A percentile compares a stretch with the other conserved stretches of the same genome.
Conservation (phyloP, 2,797 vertebrate species). For the Lagocephalus sceleratus region DNA sequence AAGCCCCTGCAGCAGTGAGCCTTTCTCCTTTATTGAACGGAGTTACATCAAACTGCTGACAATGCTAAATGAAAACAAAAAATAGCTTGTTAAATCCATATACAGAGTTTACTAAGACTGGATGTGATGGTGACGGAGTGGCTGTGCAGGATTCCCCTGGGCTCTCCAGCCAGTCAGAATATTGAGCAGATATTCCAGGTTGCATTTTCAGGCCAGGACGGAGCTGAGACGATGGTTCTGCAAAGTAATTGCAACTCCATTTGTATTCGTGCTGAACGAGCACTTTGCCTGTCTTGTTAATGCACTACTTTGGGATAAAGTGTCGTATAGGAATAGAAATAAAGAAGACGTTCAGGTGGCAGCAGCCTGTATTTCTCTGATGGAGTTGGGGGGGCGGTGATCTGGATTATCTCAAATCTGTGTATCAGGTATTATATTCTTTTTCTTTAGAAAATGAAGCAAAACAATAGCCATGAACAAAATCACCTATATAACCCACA, state of each 20-base stretch:
- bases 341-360: constrained; percentile 29
- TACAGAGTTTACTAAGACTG: constrained; percentile 1
- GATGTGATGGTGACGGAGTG: constrained; percentile 9
- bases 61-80: constrained; percentile 31
- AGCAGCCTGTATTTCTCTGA: constrained; percentile 28
- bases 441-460: no score
- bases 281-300: constrained; percentile 38
- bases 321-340: constrained; percentile 27
- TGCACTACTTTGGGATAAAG: constrained; percentile 18
- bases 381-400: neutral
- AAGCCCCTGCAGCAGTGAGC: constrained; percentile 6
- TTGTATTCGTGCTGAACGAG: constrained; percentile 45
- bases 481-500: no score
- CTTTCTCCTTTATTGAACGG: constrained; percentile 15
- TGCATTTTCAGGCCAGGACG: constrained; percentile 17
- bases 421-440: neutral
- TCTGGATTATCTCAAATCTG: neutral
- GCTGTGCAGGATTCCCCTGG: constrained; percentile 3
- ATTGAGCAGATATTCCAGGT: constrained; percentile 20
- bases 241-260: constrained; percentile 49
- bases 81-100: neutral
- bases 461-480: no score
- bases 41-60: constrained; percentile 4
- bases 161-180: constrained; percentile 11
- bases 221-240: constrained; percentile 27